phyloP scores from a whole-genome alignment of 2,797 vertebrate genomes.

The Kryptopterus vitreolus region DNA sequence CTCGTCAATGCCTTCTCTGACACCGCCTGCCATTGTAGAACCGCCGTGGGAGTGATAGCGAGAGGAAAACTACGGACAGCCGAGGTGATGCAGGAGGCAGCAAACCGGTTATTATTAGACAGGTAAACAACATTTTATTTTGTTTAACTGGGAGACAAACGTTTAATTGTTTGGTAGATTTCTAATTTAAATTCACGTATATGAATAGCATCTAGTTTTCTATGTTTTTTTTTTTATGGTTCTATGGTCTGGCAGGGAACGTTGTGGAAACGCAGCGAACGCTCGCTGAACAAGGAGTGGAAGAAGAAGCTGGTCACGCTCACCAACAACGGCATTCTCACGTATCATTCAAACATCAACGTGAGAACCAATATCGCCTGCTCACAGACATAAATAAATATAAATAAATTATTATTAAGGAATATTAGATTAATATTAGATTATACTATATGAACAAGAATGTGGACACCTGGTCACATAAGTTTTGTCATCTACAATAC shows the following conservation, averaged over 20 bases:
- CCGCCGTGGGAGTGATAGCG: slow-evolving; percentile 84
- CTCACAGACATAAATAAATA: not conserved
- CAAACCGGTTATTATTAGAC: slow-evolving; percentile 86
- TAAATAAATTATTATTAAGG: too few species aligned
- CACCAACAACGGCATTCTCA: slow-evolving; percentile 87
- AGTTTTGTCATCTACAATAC: not conserved
- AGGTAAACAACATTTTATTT: slow-evolving; percentile 69
- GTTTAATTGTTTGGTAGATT: too few species aligned
- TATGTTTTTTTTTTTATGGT: too few species aligned
- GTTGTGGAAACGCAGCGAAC: slow-evolving; percentile 92
- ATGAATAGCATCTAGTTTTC: too few species aligned
- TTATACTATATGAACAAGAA: not conserved
- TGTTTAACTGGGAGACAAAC: not conserved
- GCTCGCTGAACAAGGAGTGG: slow-evolving; percentile 97
- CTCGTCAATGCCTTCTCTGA: not conserved
- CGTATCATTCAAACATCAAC: slow-evolving; percentile 90
- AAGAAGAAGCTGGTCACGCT: slow-evolving; percentile 97
- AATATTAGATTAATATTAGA: too few species aligned
- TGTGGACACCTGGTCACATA: not conserved
- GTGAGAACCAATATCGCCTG: slow-evolving; percentile 73
- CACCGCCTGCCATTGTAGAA: slow-evolving; percentile 72
- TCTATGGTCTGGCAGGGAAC: slow-evolving; percentile 83
- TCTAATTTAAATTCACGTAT: too few species aligned
- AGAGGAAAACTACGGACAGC: slow-evolving; percentile 83
- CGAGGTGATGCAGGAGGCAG: slow-evolving; percentile 79